Evolutionary conservation across 2,797 vertebrate species (phyloP).

Genomic region (Macroramphosus scolopax): DNA sequence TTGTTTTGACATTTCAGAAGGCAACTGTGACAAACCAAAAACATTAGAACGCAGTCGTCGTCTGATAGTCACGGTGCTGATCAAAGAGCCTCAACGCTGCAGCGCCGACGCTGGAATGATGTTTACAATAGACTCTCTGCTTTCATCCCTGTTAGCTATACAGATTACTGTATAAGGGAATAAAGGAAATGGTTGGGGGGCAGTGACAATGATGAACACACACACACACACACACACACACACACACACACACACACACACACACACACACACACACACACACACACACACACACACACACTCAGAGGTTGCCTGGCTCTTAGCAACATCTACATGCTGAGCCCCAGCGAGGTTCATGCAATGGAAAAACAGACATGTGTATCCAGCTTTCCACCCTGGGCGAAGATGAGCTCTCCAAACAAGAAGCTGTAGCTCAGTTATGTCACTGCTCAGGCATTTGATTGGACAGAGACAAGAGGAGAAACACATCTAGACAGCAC

Average conservation of each 20-base stretch:
- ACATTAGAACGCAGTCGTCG: no score
- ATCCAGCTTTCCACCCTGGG: no score
- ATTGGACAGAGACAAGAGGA: no score
- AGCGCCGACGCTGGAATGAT: neutral
- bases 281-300: constrained; percentile 29
- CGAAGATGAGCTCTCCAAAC: constrained; percentile 35
- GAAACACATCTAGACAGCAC: no score
- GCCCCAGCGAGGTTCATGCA: constrained; percentile 42
- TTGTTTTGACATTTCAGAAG: no score
- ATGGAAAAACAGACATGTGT: constrained; percentile 62
- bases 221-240: constrained; percentile 9
- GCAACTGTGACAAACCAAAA: no score
- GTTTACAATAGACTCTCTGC: neutral
- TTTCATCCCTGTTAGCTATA: neutral
- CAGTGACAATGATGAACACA: constrained; percentile 19
- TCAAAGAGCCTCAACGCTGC: no score
- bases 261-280: constrained; percentile 26
- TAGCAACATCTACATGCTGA: constrained; percentile 16
- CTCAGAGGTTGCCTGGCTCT: constrained; percentile 16
- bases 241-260: constrained; percentile 1
- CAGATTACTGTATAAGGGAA: constrained; percentile 39
- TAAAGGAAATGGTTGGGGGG: neutral
- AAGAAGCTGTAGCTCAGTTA: constrained; percentile 21
- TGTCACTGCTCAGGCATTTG: no score
- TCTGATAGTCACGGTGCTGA: no score